Evolutionary conservation across 2,113 vertebrate species (phyloP), one percentile per base, ranked within the genome.

Genomic region (Cebus imitator): DNA sequence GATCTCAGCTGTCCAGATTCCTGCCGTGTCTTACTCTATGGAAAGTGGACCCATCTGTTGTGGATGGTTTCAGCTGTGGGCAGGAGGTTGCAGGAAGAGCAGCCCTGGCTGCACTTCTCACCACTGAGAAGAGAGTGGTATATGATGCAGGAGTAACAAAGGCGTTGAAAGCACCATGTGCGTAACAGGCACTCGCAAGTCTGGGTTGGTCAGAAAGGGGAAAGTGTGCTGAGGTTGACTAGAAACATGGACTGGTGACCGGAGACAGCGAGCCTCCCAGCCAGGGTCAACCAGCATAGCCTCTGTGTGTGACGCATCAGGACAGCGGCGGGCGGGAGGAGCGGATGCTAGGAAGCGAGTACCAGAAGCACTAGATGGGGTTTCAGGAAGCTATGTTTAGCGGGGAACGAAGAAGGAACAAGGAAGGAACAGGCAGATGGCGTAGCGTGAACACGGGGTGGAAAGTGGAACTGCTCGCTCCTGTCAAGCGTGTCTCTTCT

Each of bases 371-470:
- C 17, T 14, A 21, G n/a, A 20, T 27, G 3, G 37, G 52, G 32
- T 66, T 85, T 30, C n/a, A 55, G 20, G 6, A 32, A 87, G 75
- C 87, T 43, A 2, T 48, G 17, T 86, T 92, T 85, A 72, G 96
- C 5, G 18, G 10, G 52, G 50, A 80, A 27, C 23, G 68, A 25
- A 23, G 55, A 45, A 43, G 61, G 64, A 52, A 64, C 25, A 50
- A 80, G 72, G 90, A 72, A 52, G 86, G 94, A 68, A 17, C 48
- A 37, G 95, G 83, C 95, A 37, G 90, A 55, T 86, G 92, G 96
- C 0, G 0, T 2, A 0, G 1, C 27, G 52, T 1, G 23, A 7
- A 10, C 1, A 2, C 1, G 5, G 89, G 82, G 27, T 0, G 9
- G 66, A 37, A 68, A 40, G 73, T 68, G 61, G 95, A 45, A 27